These are phyloP conservation scores for Cottoperca gobio DNA, from an alignment of 2,797 vertebrate genomes.

Conservation along the genomic window DNA sequence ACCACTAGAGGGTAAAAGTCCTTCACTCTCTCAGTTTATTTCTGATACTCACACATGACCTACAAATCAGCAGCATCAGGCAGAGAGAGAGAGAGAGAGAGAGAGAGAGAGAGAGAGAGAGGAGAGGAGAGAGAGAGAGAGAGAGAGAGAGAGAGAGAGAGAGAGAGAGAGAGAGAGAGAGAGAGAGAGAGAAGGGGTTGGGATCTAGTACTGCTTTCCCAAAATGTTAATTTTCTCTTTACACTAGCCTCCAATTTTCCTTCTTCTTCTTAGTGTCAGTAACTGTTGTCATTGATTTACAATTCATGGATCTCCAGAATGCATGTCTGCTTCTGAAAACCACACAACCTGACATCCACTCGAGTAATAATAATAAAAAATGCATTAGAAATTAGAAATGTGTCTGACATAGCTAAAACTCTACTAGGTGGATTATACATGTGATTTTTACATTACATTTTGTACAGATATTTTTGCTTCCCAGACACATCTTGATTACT, in stretches of 20 bases:
- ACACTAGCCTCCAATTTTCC: not conserved
- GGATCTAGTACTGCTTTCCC: conserved; percentile 24
- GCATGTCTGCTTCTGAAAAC: not conserved
- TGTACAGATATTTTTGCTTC: not conserved
- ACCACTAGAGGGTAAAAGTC: conserved; percentile 75
- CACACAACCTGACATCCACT: not conserved
- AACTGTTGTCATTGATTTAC: not conserved
- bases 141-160: conserved; percentile 30
- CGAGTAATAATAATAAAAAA: not conserved
- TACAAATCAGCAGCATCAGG: conserved; percentile 66
- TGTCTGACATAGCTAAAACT: not conserved
- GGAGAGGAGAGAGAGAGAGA: conserved; percentile 31
- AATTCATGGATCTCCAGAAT: not conserved
- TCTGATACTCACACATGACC: conserved; percentile 69
- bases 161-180: conserved; percentile 37
- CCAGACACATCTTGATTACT: not conserved
- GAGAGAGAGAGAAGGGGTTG: conserved; percentile 23
- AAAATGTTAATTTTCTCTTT: conserved; percentile 9
- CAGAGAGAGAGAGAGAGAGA: conserved; percentile 35
- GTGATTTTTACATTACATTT: not conserved
- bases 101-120: conserved; percentile 18
- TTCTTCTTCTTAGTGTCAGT: not conserved
- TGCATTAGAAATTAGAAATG: not conserved
- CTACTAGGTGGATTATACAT: not conserved
- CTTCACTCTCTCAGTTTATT: conserved; percentile 47